Base-by-base conservation (phyloP, 2,113 vertebrate species). In the Globicephala melas region DNA sequence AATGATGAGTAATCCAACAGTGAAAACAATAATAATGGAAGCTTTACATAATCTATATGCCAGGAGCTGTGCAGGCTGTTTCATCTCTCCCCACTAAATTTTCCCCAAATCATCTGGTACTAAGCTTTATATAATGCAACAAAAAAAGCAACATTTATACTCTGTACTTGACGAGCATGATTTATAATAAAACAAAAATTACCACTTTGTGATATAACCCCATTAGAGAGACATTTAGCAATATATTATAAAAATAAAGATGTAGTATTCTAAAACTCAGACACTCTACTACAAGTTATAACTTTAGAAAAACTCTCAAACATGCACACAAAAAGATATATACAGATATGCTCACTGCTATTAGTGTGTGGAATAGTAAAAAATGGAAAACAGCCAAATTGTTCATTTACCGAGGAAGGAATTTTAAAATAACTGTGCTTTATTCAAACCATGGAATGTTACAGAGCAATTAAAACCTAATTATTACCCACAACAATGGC, bases 101-200 rank as follows among this genome's bases (percentile, higher is more conserved):
- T 21, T 23, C 41, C 23, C n/a, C 1, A n/a, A 89, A 71, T 44
- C 21, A 25, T 65, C 20, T 23, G 12, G 26, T 38, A 89, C 17
- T 60, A 71, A 62, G 3, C 13, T 73, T 94, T 87, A 53, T 8
- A 33, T 38, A 47, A 53, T 28, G 26, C 10, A n/a, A n/a, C n/a
- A n/a, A 1, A 58, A 70, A 38, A 94, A 10, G 25, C 8, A 89
- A 41, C 21, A 71, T 28, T 84, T 58, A 89, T 18, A 83, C 31
- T 63, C 28, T 82, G 1, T 14, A 31, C 23, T 67, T 81, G 6
- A 76, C 31, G 13, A 85, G 1, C 68, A 81, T 76, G 20, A 44
- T 70, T 60, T 77, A n/a, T 23, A 89, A 86, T 63, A 89, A 80
- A 97, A 95, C 8, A n/a, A 86, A 81, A 82, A 86, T 67, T 53